phyloP scores from a whole-genome alignment of 1,140 invertebrate species.

The Temnothorax curvispinosus region DNA sequence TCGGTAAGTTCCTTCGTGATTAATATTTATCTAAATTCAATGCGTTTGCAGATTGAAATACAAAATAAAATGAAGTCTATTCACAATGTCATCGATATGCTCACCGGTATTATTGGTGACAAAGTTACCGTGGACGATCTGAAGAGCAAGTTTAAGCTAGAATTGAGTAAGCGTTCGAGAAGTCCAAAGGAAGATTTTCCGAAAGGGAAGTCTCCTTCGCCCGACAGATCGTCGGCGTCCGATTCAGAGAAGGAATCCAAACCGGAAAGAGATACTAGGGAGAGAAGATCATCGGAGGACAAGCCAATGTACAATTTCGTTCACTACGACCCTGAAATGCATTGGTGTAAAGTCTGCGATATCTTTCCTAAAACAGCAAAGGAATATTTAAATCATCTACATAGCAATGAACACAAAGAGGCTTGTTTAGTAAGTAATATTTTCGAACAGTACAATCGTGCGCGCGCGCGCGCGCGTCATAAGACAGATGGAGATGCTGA shows the following conservation, averaged over 20 bases:
- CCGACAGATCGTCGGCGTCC: conserved; percentile 76
- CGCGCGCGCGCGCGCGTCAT: neutral
- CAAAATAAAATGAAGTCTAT: conserved; percentile 93
- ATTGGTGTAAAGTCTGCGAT: conserved; percentile 94
- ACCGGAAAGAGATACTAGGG: conserved; percentile 78
- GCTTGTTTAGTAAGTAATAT: conserved; percentile 84
- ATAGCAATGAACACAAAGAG: conserved; percentile 91
- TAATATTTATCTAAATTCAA: conserved; percentile 28
- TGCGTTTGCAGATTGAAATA: conserved; percentile 89
- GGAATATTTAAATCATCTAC: conserved; percentile 93
- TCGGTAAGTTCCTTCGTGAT: neutral
- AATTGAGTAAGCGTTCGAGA: conserved; percentile 77
- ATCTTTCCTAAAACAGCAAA: conserved; percentile 94
- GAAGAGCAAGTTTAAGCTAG: conserved; percentile 81
- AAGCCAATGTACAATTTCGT: conserved; percentile 90
- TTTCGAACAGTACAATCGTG: conserved; percentile 32
- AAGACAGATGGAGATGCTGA: conserved; percentile 26
- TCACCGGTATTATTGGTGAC: conserved; percentile 91
- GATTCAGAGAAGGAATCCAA: conserved; percentile 84
- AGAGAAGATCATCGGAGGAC: conserved; percentile 73
- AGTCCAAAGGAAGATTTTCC: conserved; percentile 83
- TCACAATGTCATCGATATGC: conserved; percentile 93
- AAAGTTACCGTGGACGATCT: conserved; percentile 86
- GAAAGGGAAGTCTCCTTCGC: conserved; percentile 79
- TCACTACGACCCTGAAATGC: conserved; percentile 94